Base-by-base conservation (phyloP, 2,888 invertebrate genomes). In the Apodemia hepburni region DNA sequence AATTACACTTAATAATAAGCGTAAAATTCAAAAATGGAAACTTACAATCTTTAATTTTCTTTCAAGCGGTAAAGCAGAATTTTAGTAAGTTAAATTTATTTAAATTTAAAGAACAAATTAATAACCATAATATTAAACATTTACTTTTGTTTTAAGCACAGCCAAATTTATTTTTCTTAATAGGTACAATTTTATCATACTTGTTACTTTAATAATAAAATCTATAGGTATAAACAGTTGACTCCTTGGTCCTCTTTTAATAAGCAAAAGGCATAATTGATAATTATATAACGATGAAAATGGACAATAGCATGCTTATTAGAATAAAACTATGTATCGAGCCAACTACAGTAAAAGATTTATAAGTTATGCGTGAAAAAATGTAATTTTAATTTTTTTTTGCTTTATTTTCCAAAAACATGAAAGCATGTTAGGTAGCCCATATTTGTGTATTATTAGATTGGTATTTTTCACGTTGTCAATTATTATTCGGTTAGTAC, bases 231-330 rank as follows among this genome's bases (percentile, higher is more conserved):
- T 76, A 84, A 85, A 87, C 80, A 82, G 81, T 85, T 85, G 87
- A 87, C 85, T 80, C 86, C 61, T 89, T 91, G 90, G 90, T 91
- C 90, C 90, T 79, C 87, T 80, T 77, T 81, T 81, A 63, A 77
- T 76, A 87, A 89, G 89, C 87, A 84, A 87, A 85, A 89, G 87
- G 88, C 87, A 77, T 79, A 70, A 62, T 54, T 54, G 54, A 54
- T 54, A 54, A 54, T 54, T 15, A 22, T 22, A n/a, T 54, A 15
- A 54, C 18, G 27, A 22, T 27, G 54, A 27, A 54, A 54, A 22
- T 54, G 54, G 54, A 54, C 54, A 22, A 42, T 15, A 42, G 42
- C 6, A n/a, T 15, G 42, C n/a, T 42, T 15, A 42, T 42, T n/a
- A 42, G 15, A 42, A 42, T 42, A 15, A 38, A 38, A 38, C 12